Evolutionary conservation across 2,888 invertebrate species (phyloP), one percentile per base, ranked within the genome.

Genomic region (Malachius bipustulatus): DNA sequence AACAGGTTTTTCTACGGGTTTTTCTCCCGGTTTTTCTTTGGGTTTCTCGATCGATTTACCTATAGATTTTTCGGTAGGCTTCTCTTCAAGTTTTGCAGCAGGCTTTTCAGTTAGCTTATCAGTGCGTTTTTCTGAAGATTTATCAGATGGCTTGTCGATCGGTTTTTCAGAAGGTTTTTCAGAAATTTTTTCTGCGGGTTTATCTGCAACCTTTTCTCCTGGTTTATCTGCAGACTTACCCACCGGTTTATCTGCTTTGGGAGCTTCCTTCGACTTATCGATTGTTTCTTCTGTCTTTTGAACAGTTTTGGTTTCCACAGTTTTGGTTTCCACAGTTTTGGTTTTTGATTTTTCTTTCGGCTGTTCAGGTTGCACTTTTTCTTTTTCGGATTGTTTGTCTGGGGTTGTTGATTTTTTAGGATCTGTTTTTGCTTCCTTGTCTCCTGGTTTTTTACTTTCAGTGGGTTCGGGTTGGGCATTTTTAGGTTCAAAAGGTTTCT

Each of bases 381-480:
- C n/a, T n/a, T n/a, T n/a, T n/a, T n/a, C n/a, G n/a, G n/a, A n/a
- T n/a, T n/a, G n/a, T n/a, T n/a, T n/a, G n/a, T n/a, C n/a, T n/a
- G n/a, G n/a, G n/a, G n/a, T n/a, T n/a, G n/a, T n/a, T n/a, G n/a
- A n/a, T n/a, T n/a, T n/a, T n/a, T n/a, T n/a, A n/a, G n/a, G n/a
- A n/a, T n/a, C n/a, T n/a, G n/a, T n/a, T n/a, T n/a, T n/a, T n/a
- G n/a, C 24, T 47, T 41, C 34, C 35, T 35, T 27, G 30, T 15
- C 16, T 31, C 47, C 46, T 11, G 42, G 37, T 33, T 48, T 45
- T 27, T 48, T 46, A 35, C 45, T 46, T 41, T 45, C 40, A 37
- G 47, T 44, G 26, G 45, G 42, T 41, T 39, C 51, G 4, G 50
- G 52, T 63, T 68, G 47, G 59, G 47, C 46, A 67, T 69, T 48